A percentile compares a stretch with the other conserved stretches of the same genome.
These are phyloP conservation scores for Papilio machaon DNA, from an alignment of 1,140 invertebrate genomes.

Conservation along the genomic window DNA sequence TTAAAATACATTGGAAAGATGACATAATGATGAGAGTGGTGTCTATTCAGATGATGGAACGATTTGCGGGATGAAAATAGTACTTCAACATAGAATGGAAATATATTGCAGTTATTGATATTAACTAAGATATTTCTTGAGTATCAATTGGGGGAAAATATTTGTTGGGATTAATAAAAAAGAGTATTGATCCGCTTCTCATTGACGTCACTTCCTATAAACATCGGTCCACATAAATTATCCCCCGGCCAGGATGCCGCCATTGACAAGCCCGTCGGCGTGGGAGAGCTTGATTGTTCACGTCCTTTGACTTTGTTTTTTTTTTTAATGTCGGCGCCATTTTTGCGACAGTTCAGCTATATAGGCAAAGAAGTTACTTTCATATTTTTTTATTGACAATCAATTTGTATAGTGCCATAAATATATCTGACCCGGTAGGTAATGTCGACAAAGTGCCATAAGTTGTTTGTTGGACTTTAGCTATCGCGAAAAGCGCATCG, in stretches of 20 bases:
- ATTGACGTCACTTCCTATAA: slow-evolving; percentile 40
- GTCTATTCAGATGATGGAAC: too few relatives aligned
- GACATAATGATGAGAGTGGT: too few relatives aligned
- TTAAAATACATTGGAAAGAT: too few relatives aligned
- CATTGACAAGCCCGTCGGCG: slow-evolving; percentile 49
- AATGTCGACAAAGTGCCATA: too few relatives aligned
- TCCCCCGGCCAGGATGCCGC: slow-evolving; percentile 49
- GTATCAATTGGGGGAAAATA: neutral
- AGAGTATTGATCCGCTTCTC: slow-evolving; percentile 18
- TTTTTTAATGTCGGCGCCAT: slow-evolving; percentile 33
- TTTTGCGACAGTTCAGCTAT: slow-evolving; percentile 18
- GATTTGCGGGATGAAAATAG: too few relatives aligned
- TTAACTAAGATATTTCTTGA: neutral
- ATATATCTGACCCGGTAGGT: too few relatives aligned
- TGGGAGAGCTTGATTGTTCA: slow-evolving; percentile 53
- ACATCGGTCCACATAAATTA: slow-evolving; percentile 42
- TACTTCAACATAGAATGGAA: neutral
- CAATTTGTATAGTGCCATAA: too few relatives aligned
- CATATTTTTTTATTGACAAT: neutral
- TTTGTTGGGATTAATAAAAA: slow-evolving; percentile 10
- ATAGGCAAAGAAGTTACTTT: neutral
- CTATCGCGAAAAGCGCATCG: too few relatives aligned
- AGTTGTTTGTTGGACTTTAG: too few relatives aligned
- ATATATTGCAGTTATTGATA: neutral
- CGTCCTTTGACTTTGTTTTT: slow-evolving; percentile 44